Evolutionary conservation across 2,888 invertebrate species (phyloP), one percentile per base, ranked within the genome.

Genomic region (Pediacus dermestoides): DNA sequence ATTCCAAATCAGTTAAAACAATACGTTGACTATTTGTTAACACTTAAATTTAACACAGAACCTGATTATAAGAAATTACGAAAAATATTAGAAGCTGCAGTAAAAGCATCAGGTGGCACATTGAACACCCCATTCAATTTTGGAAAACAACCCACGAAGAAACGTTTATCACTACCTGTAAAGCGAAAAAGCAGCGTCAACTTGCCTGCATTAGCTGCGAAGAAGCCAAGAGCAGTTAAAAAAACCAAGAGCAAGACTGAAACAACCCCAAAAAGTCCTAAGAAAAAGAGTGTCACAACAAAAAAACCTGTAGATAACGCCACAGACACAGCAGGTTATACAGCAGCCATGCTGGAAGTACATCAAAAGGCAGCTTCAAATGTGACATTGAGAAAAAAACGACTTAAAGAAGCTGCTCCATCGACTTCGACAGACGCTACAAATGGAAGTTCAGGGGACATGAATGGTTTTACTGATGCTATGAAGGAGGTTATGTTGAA

Each of bases 41-140:
- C 75, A 22, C 52, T 91, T 54, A 73, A 82, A 46, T 85, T 84
- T 51, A 78, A 85, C 54, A 80, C 82, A 10, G 68, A 67, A 8
- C 88, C 90, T 0, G 80, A 90, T 62, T 91, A 90, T 61, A 70
- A 76, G 1, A 80, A 82, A 62, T 81, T 85, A 46, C 74, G 78
- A 9, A 74, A 78, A 43, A 69, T 85, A 9, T 81, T 91, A 46
- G 67, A 71, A 13, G 68, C 68, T 26, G 88, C 81, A 8, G 67
- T 91, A 1, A 81, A 83, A 58, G 68, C 72, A 11, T 66, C 79
- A 32, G 80, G 80, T 4, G 74, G 77, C 23, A 62, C 75, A 0
- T 68, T 73, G 32, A 72, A 62, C 26, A 78, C 77, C 25, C 78
- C 80, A 48, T 65, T 88, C 11, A 76, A 75, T 27, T 83, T 84